A percentile compares a stretch with the other conserved stretches of the same genome.
These are phyloP conservation scores for Torymus aiolomorphi DNA, from an alignment of 2,888 invertebrate species.

Conservation along the genomic window DNA sequence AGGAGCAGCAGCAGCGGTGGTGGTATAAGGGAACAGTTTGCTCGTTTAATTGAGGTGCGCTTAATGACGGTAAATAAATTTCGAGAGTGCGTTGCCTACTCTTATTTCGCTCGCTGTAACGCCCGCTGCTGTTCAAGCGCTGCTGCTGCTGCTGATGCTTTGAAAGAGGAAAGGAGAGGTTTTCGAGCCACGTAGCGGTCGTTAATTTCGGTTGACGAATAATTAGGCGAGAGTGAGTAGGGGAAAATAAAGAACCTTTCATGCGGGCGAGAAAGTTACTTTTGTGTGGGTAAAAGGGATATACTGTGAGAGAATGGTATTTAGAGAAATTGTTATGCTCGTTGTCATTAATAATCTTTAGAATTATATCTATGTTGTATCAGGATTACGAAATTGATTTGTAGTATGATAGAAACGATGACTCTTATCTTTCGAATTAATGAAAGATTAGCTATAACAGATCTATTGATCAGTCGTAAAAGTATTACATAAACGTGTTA, in stretches of 20 bases:
- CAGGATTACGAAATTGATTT: too few relatives aligned
- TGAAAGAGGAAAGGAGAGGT: too few relatives aligned
- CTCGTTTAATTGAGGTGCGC: conserved; percentile 43
- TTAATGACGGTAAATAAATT: conserved; percentile 44
- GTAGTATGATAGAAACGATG: too few relatives aligned
- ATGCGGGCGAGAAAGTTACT: too few relatives aligned
- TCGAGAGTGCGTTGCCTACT: conserved; percentile 17
- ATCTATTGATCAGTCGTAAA: too few relatives aligned
- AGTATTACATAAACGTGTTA: too few relatives aligned
- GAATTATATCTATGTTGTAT: too few relatives aligned
- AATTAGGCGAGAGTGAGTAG: not conserved
- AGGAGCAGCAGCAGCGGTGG: too few relatives aligned
- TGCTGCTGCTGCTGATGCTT: not conserved
- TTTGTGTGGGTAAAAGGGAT: not conserved
- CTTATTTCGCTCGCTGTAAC: conserved; percentile 37
- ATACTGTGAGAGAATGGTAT: not conserved
- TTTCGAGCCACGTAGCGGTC: conserved; percentile 4
- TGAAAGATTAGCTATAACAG: too few relatives aligned
- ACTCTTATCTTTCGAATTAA: too few relatives aligned
- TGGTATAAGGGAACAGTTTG: conserved; percentile 21
- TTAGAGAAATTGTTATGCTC: not conserved
- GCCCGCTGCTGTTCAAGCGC: not conserved
- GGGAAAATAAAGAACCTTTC: too few relatives aligned
- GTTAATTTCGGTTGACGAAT: conserved; percentile 20
- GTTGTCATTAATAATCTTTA: too few relatives aligned